phyloP scores from a whole-genome alignment of 2,797 vertebrate species.

The Decapterus maruadsi region DNA sequence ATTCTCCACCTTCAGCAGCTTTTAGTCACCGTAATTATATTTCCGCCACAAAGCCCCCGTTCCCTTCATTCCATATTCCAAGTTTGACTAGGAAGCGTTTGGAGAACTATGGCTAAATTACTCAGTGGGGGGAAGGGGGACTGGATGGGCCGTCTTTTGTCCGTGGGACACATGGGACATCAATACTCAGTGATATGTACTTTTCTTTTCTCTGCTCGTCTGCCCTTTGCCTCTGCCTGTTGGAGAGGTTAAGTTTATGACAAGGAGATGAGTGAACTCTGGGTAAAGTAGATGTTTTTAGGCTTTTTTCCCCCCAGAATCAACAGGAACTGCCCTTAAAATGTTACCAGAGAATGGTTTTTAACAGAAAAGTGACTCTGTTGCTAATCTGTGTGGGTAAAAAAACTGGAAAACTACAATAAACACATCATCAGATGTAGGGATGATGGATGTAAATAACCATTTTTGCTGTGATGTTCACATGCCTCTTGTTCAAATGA shows the following conservation, averaged over 20 bases:
- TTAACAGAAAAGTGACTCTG: neutral
- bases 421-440: too few species aligned
- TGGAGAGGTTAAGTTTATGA: conserved; percentile 72
- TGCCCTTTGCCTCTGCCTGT: conserved; percentile 79
- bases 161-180: conserved; percentile 75
- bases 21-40: conserved; percentile 96
- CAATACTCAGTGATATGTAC: conserved; percentile 80
- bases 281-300: conserved; percentile 36
- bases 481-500: too few species aligned
- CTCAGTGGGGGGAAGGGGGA: conserved; percentile 89
- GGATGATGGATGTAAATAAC: too few species aligned
- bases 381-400: too few species aligned
- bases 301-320: neutral
- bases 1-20: conserved; percentile 94
- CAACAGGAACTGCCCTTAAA: neutral
- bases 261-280: conserved; percentile 53
- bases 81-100: conserved; percentile 96
- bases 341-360: neutral
- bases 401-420: too few species aligned
- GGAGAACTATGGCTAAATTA: conserved; percentile 89
- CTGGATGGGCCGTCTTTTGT: conserved; percentile 81
- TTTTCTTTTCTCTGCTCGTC: conserved; percentile 74
- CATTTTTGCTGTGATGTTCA: too few species aligned
- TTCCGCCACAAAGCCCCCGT: conserved; percentile 96
- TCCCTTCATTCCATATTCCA: conserved; percentile 96